These are phyloP conservation scores for Dicrurus megarhynchus DNA, from an alignment of 2,113 vertebrate genomes.

Conservation along the genomic window DNA sequence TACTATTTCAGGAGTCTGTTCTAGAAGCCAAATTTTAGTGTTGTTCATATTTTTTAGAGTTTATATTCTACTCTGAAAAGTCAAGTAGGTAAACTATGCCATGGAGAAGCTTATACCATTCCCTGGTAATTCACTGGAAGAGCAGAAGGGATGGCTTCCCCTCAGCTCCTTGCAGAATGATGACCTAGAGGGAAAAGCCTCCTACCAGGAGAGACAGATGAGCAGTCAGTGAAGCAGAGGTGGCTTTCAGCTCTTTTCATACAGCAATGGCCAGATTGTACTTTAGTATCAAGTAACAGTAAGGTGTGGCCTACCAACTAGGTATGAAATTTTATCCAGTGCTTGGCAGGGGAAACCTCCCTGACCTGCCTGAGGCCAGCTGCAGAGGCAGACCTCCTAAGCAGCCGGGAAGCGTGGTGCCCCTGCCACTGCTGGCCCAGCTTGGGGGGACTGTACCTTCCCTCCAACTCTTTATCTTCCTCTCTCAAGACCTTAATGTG, in stretches of 20 bases:
- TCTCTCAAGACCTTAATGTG: not conserved
- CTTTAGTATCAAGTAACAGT: not conserved
- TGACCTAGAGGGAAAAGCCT: not conserved
- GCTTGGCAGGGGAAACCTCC: not conserved
- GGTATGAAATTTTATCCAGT: not conserved
- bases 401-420: rapidly evolving
- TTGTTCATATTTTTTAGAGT: not conserved
- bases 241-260: not conserved
- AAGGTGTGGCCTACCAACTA: not conserved
- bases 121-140: not conserved
- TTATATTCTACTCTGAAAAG: not conserved
- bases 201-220: not conserved
- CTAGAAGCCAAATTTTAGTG: not conserved
- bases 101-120: not conserved
- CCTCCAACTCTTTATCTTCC: not conserved
- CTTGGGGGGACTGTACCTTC: not conserved
- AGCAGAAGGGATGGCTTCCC: not conserved
- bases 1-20: not conserved
- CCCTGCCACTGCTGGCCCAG: not conserved
- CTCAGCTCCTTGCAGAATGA: not conserved
- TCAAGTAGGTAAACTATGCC: not conserved
- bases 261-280: not conserved
- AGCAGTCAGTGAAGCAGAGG: not conserved
- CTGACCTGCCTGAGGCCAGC: not conserved
- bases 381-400: not conserved